These are phyloP conservation scores for Pelecanoides urinatrix DNA, from an alignment of 2,113 vertebrate species.

Conservation along the genomic window DNA sequence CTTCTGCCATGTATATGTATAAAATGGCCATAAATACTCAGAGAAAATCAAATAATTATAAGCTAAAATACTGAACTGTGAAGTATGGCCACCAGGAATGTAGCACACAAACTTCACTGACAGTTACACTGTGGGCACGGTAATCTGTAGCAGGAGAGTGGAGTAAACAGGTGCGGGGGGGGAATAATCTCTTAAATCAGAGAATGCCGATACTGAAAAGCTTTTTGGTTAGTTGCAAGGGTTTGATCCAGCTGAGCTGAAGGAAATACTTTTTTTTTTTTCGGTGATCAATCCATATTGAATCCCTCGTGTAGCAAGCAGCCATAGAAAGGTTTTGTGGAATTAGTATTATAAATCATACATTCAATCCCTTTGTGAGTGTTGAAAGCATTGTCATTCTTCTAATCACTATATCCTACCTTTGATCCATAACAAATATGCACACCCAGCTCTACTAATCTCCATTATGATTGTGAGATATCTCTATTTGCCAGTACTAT, in stretches of 20 bases:
- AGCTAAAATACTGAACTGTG: not conserved
- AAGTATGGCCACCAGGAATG: not conserved
- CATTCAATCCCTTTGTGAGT: not conserved
- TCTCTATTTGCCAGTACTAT: not conserved
- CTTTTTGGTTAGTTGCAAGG: not conserved
- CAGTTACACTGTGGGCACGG: not conserved
- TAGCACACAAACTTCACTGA: not conserved
- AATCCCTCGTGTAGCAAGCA: conserved; percentile 28
- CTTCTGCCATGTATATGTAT: not conserved
- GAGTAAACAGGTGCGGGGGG: not conserved
- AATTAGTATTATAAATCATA: conserved; percentile 17
- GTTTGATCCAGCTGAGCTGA: not conserved
- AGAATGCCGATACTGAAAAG: not conserved
- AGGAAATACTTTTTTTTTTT: not conserved
- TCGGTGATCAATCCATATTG: conserved; percentile 14
- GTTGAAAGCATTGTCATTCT: conserved; percentile 25
- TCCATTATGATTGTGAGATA: not conserved
- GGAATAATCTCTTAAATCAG: not conserved
- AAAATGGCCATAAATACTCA: not conserved
- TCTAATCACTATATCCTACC: conserved; percentile 31
- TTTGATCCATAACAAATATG: conserved; percentile 13
- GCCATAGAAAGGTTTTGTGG: conserved; percentile 37
- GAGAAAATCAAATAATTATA: not conserved
- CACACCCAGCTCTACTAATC: not conserved
- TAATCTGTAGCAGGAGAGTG: not conserved